A percentile compares a stretch with the other conserved stretches of the same genome.
These are phyloP conservation scores for Ephydatia muelleri DNA, from an alignment of 37 sponge, comb jelly and placozoan genomes.

Conservation along the genomic window DNA sequence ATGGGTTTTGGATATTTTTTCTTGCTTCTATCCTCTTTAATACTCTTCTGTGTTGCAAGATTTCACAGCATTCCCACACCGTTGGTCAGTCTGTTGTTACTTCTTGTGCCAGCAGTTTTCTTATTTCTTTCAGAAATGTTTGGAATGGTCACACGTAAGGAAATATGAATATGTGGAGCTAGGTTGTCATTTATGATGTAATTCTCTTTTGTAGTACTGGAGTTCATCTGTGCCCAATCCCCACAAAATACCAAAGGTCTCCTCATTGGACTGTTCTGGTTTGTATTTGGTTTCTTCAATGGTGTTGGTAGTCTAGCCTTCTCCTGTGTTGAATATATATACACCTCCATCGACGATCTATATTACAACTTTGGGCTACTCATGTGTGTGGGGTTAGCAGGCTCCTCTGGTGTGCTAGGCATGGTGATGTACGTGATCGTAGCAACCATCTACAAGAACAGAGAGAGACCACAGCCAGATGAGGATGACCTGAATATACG, in stretches of 20 bases:
- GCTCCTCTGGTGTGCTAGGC: slow-evolving; percentile 5
- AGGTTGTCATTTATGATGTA: neutral
- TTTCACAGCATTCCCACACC: neutral
- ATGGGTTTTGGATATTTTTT: neutral
- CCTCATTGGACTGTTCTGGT: slow-evolving; percentile 58
- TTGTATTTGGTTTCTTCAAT: slow-evolving; percentile 26
- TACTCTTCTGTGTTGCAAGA: neutral
- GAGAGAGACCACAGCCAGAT: slow-evolving; percentile 33
- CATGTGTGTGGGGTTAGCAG: neutral
- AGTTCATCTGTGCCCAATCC: slow-evolving; percentile 71
- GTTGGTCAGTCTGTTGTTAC: neutral
- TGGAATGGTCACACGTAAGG: neutral
- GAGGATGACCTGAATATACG: neutral
- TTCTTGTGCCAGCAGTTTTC: neutral
- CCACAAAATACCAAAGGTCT: slow-evolving; percentile 66
- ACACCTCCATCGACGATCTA: neutral
- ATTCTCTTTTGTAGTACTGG: slow-evolving; percentile 28
- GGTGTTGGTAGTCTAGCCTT: neutral
- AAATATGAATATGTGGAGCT: neutral
- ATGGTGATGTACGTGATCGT: slow-evolving; percentile 30
- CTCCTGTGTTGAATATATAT: neutral
- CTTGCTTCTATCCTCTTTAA: neutral
- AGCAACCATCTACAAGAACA: slow-evolving; percentile 29
- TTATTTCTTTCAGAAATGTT: neutral
- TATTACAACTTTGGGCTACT: neutral